Evolutionary conservation across 2,797 vertebrate species (phyloP).

Genomic region (Enteromius thamalakanensis): DNA sequence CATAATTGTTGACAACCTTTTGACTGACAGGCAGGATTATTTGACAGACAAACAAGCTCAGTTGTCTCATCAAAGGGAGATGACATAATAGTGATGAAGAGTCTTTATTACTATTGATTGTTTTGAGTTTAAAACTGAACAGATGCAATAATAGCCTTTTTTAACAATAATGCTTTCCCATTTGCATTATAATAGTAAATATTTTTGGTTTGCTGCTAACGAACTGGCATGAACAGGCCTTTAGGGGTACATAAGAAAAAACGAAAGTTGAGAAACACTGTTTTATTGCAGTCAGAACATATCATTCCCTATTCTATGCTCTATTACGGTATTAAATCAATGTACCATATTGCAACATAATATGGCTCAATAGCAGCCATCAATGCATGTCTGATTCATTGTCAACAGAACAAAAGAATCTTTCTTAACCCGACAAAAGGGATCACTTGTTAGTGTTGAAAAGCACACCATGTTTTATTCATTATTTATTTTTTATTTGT

Average conservation of each 20-base stretch:
- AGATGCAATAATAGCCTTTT: background rate
- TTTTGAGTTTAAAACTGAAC: background rate
- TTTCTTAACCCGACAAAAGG: background rate
- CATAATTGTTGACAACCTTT: background rate
- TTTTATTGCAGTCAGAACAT: background rate
- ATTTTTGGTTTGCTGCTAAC: background rate
- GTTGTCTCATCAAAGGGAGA: background rate
- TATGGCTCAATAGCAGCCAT: background rate
- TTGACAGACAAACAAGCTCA: background rate
- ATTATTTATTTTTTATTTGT: background rate
- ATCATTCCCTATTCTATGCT: background rate
- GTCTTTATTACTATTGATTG: background rate
- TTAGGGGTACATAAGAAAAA: background rate
- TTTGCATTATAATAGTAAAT: background rate
- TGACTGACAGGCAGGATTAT: background rate
- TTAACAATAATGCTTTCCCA: background rate
- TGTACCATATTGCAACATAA: background rate
- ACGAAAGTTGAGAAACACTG: too few relatives aligned
- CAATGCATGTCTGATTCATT: constrained; percentile 15
- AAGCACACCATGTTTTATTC: constrained; percentile 22
- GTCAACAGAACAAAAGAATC: constrained; percentile 21
- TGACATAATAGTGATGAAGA: background rate
- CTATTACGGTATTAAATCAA: constrained; percentile 12
- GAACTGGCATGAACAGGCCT: background rate
- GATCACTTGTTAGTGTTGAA: constrained; percentile 1